Evolutionary conservation across 2,888 invertebrate genomes (phyloP).

Genomic region (Platerodrilus igneus): DNA sequence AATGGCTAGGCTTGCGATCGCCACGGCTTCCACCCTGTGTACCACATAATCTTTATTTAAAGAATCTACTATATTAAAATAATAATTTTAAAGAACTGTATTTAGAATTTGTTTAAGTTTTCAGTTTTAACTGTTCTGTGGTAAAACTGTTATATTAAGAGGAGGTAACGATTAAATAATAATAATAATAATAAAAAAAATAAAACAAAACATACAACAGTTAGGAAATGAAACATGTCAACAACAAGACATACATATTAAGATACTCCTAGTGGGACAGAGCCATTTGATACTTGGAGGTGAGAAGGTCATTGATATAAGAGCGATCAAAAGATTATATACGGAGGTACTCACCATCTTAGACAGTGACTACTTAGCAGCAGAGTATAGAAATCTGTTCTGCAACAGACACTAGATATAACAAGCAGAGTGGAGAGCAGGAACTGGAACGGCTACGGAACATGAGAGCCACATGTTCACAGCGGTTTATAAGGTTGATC

Average conservation of each 20-base stretch:
- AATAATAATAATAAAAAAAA: conserved; percentile 39
- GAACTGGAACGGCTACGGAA: conserved; percentile 29
- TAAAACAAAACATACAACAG: too few relatives aligned
- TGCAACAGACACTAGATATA: conserved; percentile 32
- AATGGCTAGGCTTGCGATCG: conserved; percentile 32
- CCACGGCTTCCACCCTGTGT: conserved; percentile 45
- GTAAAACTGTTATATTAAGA: conserved; percentile 36
- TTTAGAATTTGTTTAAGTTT: conserved; percentile 19
- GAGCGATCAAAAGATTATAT: conserved; percentile 38
- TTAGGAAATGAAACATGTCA: conserved; percentile 46
- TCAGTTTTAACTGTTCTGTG: conserved; percentile 16
- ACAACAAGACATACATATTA: conserved; percentile 51
- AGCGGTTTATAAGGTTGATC: conserved; percentile 32
- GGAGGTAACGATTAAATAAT: conserved; percentile 47
- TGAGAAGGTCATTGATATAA: conserved; percentile 49
- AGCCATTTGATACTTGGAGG: conserved; percentile 57
- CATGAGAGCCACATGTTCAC: conserved; percentile 35
- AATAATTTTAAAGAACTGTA: conserved; percentile 16
- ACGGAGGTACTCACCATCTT: conserved; percentile 19
- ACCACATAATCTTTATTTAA: conserved; percentile 44
- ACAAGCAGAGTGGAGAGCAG: conserved; percentile 30
- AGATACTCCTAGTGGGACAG: conserved; percentile 51
- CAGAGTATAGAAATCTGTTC: conserved; percentile 27
- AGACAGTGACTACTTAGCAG: conserved; percentile 24
- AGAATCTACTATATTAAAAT: conserved; percentile 27